Evolutionary conservation across 2,113 vertebrate genomes (phyloP).

Genomic region (Brienomyrus longianalis): DNA sequence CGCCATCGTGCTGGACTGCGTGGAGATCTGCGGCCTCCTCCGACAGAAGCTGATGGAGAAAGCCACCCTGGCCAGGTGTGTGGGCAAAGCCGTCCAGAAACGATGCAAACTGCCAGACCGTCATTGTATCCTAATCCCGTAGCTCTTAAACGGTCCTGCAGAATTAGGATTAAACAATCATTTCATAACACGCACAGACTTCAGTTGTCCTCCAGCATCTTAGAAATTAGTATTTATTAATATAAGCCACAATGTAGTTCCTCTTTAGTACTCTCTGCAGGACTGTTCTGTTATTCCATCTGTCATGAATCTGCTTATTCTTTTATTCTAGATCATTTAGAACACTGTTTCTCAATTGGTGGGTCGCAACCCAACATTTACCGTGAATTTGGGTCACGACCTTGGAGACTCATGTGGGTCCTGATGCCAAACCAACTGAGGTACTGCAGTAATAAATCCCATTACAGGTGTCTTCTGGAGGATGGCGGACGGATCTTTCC

Average conservation of each 20-base stretch:
- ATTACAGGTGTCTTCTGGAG: slow-evolving; percentile 78
- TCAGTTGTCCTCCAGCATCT: neutral
- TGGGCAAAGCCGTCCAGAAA: neutral
- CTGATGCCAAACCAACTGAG: neutral
- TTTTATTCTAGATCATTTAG: neutral
- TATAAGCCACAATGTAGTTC: neutral
- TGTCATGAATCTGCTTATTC: neutral
- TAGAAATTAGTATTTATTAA: neutral
- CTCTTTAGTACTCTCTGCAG: neutral
- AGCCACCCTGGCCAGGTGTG: slow-evolving; percentile 84
- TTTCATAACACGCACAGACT: neutral
- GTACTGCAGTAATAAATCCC: neutral
- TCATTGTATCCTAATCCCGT: neutral
- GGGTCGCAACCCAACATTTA: neutral
- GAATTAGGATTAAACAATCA: neutral
- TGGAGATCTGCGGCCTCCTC: slow-evolving; percentile 88
- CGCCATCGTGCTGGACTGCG: slow-evolving; percentile 87
- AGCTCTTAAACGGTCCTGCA: neutral
- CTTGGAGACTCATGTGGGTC: neutral
- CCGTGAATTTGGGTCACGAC: neutral
- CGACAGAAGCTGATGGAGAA: slow-evolving; percentile 96
- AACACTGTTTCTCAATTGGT: neutral
- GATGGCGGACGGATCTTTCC: slow-evolving; percentile 88
- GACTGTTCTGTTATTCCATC: neutral
- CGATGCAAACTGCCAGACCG: neutral